phyloP scores from a whole-genome alignment of 2,113 vertebrate species.

The Epinephelus moara region DNA sequence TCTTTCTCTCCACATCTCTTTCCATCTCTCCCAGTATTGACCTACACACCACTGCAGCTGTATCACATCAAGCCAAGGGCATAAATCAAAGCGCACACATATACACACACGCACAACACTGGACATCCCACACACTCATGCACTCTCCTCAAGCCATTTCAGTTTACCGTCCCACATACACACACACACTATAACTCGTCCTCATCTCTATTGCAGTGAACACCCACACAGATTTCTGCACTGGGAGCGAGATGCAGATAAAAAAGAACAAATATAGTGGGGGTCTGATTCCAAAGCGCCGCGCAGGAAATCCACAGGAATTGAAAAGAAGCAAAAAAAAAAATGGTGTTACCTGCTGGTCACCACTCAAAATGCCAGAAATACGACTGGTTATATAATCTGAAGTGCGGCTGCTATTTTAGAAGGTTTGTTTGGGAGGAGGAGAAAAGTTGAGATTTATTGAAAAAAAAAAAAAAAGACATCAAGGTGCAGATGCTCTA shows the following conservation, averaged over 20 bases:
- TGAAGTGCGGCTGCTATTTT: conserved; percentile 47
- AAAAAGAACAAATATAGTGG: conserved; percentile 65
- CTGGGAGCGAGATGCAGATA: conserved; percentile 62
- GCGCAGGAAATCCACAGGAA: conserved; percentile 53
- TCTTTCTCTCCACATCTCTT: conserved; percentile 25
- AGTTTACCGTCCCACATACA: conserved; percentile 41
- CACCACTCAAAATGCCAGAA: conserved; percentile 53
- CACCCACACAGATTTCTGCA: conserved; percentile 71
- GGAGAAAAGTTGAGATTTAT: neutral
- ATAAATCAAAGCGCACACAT: conserved; percentile 63
- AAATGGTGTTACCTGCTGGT: conserved; percentile 57
- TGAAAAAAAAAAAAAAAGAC: neutral
- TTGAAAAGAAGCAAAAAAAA: neutral
- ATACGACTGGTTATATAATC: conserved; percentile 59
- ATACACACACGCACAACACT: conserved; percentile 15
- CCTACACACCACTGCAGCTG: conserved; percentile 67
- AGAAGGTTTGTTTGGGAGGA: conserved; percentile 3
- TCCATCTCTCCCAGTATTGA: conserved; percentile 59
- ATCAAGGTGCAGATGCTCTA: neutral
- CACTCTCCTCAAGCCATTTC: conserved; percentile 68
- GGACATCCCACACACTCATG: conserved; percentile 69
- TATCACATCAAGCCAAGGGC: conserved; percentile 68
- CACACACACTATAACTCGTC: conserved; percentile 55
- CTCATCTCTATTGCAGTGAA: conserved; percentile 67
- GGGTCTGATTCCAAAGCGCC: conserved; percentile 47